Base-by-base conservation (phyloP, 2,113 vertebrate species). In the Ciconia stormi region DNA sequence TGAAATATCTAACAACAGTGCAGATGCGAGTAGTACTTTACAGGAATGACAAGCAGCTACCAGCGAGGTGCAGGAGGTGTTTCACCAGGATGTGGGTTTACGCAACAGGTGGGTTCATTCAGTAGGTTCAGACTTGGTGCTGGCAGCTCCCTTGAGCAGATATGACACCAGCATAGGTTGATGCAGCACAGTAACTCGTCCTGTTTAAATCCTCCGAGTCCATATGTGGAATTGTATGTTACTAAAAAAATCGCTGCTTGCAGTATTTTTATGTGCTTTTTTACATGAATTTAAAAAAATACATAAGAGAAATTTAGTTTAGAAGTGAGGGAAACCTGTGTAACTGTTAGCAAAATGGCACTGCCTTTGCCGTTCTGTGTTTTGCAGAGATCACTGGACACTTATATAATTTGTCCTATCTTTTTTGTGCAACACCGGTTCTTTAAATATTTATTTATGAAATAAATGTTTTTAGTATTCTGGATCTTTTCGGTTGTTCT, bases 391-490 rank as follows among this genome's bases (percentile, higher is more conserved):
- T 78, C 38, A 30, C 11, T n/a, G 32, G 50, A 47, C 0, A 0
- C 14, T 87, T 62, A 32, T 1, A 9, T 81, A 65, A 69, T 78
- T 73, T 77, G 30, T 73, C 46, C 16, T 61, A 23, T 53, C 5
- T 38, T 46, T 89, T 62, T 73, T 58, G 42, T 81, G 67, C 32
- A 44, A n/a, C 6, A 8, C 7, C 2, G 1, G 8, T 62, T 70
- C 40, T 86, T 87, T 80, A 87, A 82, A 61, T 80, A 61, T 63
- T 86, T 91, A 65, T 77, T 59, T 86, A 25, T 44, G 16, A 76
- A 78, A 53, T 55, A 76, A 78, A 53, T 55, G 7, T 40, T 63
- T 14, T 18, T 84, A 42, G 12, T 58, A 36, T 89, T 61, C 76
- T 87, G 32, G 25, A 59, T 90, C 26, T 70, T 66, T 92, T 62